Base-by-base conservation (phyloP, 2,113 vertebrate genomes). In the Eublepharis macularius region DNA sequence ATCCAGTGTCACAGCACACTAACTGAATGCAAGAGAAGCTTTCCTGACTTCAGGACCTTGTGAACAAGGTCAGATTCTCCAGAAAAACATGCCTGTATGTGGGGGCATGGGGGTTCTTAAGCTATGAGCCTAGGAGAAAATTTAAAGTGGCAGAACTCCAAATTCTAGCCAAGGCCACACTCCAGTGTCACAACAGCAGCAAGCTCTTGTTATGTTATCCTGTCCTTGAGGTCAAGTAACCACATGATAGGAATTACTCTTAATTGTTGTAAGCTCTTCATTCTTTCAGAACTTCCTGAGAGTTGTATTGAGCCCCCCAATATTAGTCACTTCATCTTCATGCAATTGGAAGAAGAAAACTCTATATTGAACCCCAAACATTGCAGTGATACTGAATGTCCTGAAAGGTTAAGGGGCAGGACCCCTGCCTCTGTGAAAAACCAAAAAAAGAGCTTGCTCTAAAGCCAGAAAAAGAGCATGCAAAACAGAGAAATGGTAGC, bases 1-100 rank as follows among this genome's bases (percentile, higher is more conserved):
- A 94, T 87, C 92, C 93, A 95, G 94, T 94, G 95, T 96, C 96
- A 96, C 95, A 94, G 94, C 95, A 96, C 96, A 96, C 94, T 95
- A 94, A 94, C 93, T 72, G 72, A 95, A 96, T 86, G 94, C 95
- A 95, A 96, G 94, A 91, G 94, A 95, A 86, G 95, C 96, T 96
- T 96, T 94, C 94, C 95, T 95, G 95, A 96, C 95, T 94, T 96
- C 89, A 91, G 94, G 91, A 95, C 96, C 95, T 95, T 89, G 88
- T 95, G 90, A 95, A 94, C 93, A 94, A 94, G 94, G 92, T 92
- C 90, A 8, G 1, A 92, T 93, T 95, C 94, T 95, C 94, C 88
- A 89, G 90, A 93, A 90, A 92, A 93, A 93, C 95, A 92, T 93
- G 95, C 91, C 86, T 79, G 86, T 88, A 95, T 45, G 89, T 91